Conservation (phyloP, 2,888 invertebrate species). For the Furcula furcula region DNA sequence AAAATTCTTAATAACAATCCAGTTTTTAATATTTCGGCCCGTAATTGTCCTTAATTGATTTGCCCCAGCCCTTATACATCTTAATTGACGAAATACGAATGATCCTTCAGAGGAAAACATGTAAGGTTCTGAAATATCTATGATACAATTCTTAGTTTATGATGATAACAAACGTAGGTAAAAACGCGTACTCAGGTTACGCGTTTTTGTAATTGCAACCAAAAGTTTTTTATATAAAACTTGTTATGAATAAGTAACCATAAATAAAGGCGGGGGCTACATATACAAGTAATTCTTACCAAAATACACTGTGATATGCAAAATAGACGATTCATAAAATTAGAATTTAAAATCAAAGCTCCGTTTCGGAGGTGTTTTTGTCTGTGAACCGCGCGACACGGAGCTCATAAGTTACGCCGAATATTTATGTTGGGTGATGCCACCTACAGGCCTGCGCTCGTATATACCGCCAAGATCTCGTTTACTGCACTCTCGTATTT, state of each 20-base stretch:
- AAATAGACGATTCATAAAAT: constrained; percentile 72
- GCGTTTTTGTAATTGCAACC: no score
- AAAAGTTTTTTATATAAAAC: neutral
- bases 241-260: constrained; percentile 24
- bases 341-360: constrained; percentile 78
- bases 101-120: no score
- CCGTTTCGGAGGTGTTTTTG: constrained; percentile 69
- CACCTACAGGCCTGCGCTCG: constrained; percentile 55
- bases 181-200: no score
- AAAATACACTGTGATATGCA: constrained; percentile 65
- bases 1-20: no score
- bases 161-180: no score
- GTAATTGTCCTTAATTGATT: no score
- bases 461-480: constrained; percentile 63
- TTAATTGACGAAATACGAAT: no score
- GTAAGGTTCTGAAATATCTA: no score
- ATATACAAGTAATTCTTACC: constrained; percentile 23
- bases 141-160: no score
- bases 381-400: constrained; percentile 49
- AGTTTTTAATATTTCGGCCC: no score
- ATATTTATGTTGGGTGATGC: constrained; percentile 65
- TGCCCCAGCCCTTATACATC: no score
- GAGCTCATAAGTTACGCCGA: constrained; percentile 64
- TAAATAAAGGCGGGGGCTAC: constrained; percentile 16
- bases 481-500: constrained; percentile 54